A percentile compares a stretch with the other conserved stretches of the same genome.
Conservation (phyloP, 1,140 invertebrate species). For the Eubasilissa regina region DNA sequence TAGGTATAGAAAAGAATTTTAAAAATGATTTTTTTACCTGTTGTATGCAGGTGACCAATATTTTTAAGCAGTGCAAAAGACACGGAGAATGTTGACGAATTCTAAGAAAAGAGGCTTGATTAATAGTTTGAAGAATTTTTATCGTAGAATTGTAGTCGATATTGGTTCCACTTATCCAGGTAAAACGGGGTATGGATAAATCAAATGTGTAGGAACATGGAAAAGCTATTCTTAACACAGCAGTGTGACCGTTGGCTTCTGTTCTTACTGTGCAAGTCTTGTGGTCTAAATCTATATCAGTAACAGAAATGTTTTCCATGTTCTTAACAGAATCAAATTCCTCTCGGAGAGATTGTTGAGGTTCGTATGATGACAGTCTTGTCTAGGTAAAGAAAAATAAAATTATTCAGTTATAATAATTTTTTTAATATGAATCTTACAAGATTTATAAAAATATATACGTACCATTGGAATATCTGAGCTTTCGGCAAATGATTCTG, state of each 20-base stretch:
- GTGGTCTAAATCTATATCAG: slow-evolving; percentile 83
- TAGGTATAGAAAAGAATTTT: too few species aligned
- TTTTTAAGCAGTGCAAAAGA: slow-evolving; percentile 69
- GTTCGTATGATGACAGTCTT: slow-evolving; percentile 66
- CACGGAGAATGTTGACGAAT: slow-evolving; percentile 68
- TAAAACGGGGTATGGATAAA: slow-evolving; percentile 69
- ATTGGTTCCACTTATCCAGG: slow-evolving; percentile 70
- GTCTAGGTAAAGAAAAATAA: slow-evolving; percentile 50
- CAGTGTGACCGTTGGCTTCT: slow-evolving; percentile 80
- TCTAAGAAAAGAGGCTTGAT: slow-evolving; percentile 69
- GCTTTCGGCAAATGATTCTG: slow-evolving; percentile 42
- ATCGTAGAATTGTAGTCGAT: slow-evolving; percentile 68
- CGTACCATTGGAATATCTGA: slow-evolving; percentile 67
- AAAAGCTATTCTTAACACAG: slow-evolving; percentile 86
- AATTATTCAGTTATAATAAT: neutral
- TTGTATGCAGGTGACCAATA: slow-evolving; percentile 68
- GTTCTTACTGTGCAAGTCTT: slow-evolving; percentile 83
- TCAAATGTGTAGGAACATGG: slow-evolving; percentile 84
- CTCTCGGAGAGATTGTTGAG: slow-evolving; percentile 81
- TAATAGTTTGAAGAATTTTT: slow-evolving; percentile 70
- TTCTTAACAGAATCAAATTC: slow-evolving; percentile 89
- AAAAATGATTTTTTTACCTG: slow-evolving; percentile 62
- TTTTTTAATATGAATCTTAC: neutral
- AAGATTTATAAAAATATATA: neutral
- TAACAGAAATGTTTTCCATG: slow-evolving; percentile 87